Conservation (phyloP, 2,888 invertebrate genomes). For the Buathra laborator region DNA sequence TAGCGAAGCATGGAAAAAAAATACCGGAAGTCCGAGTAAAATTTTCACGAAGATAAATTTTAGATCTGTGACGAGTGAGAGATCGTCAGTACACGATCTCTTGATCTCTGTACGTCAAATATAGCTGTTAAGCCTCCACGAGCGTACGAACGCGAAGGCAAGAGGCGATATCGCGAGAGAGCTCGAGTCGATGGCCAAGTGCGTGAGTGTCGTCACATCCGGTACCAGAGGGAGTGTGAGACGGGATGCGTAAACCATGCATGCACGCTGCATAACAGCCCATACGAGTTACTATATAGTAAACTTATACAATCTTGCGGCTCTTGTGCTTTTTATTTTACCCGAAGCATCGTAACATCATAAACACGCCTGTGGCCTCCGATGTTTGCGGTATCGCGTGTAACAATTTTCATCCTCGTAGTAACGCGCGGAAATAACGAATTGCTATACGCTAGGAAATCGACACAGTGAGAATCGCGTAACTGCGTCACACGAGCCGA, state of each 20-base stretch:
- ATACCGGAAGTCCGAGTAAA: background rate
- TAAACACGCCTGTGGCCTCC: background rate
- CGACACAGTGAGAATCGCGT: background rate
- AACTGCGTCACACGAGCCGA: constrained; percentile 36
- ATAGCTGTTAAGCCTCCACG: constrained; percentile 28
- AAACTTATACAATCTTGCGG: constrained; percentile 14
- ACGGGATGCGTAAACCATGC: constrained; percentile 51
- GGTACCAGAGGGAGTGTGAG: constrained; percentile 75
- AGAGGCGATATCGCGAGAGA: constrained; percentile 68
- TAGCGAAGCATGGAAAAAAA: background rate
- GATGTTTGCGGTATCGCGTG: constrained; percentile 30
- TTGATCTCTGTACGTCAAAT: constrained; percentile 7
- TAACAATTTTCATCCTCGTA: constrained; percentile 1
- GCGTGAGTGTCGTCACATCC: constrained; percentile 81
- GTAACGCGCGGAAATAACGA: constrained; percentile 9
- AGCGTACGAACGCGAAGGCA: constrained; percentile 28
- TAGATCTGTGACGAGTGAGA: background rate
- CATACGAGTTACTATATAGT: background rate
- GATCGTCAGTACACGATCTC: background rate
- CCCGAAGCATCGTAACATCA: background rate
- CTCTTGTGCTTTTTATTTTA: background rate
- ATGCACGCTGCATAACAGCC: constrained; percentile 13
- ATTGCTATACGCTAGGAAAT: constrained; percentile 20
- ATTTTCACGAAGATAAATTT: background rate
- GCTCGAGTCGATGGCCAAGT: constrained; percentile 78